These are phyloP conservation scores for Hetaerina americana DNA, from an alignment of 1,140 invertebrate species.

Conservation along the genomic window DNA sequence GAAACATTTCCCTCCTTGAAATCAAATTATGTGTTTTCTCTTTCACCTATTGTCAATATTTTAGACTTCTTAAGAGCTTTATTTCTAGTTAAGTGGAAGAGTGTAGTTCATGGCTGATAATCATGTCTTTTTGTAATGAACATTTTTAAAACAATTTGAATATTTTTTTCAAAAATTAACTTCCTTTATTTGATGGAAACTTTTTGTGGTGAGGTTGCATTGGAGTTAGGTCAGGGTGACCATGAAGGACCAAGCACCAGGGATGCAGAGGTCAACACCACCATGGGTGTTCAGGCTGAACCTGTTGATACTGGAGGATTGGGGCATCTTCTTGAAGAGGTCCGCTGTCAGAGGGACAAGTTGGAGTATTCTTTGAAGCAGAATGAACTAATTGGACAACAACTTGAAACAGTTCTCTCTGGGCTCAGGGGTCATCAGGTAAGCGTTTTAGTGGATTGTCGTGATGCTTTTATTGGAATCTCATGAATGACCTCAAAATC, in stretches of 20 bases:
- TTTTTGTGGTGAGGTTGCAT: no score
- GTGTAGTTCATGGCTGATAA: no score
- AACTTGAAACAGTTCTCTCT: slow-evolving; percentile 21
- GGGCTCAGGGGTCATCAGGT: background rate
- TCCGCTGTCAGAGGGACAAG: slow-evolving; percentile 24
- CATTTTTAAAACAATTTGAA: no score
- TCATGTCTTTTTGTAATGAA: no score
- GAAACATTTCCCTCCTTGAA: no score
- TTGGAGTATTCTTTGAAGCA: slow-evolving; percentile 26
- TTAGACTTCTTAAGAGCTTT: no score
- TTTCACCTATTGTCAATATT: no score
- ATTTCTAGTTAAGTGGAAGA: no score
- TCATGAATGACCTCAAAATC: no score
- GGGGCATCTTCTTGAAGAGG: slow-evolving; percentile 27
- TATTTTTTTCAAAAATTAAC: no score
- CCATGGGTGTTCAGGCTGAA: background rate
- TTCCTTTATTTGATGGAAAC: no score
- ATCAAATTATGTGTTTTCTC: no score
- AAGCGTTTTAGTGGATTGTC: background rate
- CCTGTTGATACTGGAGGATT: slow-evolving; percentile 12
- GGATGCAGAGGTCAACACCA: background rate
- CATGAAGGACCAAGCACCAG: background rate
- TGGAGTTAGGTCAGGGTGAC: background rate
- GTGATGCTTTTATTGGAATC: background rate
- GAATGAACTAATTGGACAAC: slow-evolving; percentile 25